These are phyloP conservation scores for Diaphora mendica DNA, from an alignment of 2,888 invertebrate genomes.

Conservation along the genomic window DNA sequence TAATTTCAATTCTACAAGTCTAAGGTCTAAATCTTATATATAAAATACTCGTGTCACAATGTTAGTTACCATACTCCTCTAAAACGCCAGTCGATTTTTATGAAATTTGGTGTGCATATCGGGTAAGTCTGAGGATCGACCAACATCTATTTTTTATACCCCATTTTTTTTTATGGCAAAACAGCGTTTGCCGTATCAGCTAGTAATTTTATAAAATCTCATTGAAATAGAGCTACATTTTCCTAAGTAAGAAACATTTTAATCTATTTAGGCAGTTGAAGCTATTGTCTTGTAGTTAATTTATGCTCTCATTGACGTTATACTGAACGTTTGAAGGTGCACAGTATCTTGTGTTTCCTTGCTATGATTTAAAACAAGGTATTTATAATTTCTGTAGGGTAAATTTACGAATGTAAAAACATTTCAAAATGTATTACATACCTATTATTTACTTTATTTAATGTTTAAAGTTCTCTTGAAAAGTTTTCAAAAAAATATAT, in stretches of 20 bases:
- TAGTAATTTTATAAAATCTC: too few relatives aligned
- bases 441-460: too few relatives aligned
- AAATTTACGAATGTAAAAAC: not conserved
- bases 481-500: not conserved
- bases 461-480: not conserved
- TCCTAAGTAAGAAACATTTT: not conserved
- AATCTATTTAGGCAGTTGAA: not conserved
- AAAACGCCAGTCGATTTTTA: too few relatives aligned
- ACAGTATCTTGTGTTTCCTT: not conserved
- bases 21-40: constrained; percentile 7
- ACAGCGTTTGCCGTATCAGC: too few relatives aligned
- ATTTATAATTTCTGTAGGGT: not conserved
- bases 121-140: too few relatives aligned
- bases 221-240: not conserved
- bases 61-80: too few relatives aligned
- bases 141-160: too few relatives aligned
- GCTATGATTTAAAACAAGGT: not conserved
- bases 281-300: not conserved
- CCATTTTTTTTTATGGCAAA: too few relatives aligned
- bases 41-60: too few relatives aligned
- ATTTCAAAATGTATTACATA: too few relatives aligned
- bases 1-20: constrained; percentile 22
- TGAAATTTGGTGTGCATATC: too few relatives aligned
- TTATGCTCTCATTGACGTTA: not conserved
- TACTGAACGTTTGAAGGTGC: not conserved